These are phyloP conservation scores for Zaprionus bogoriensis DNA, from an alignment of 2,888 invertebrate species.

Conservation along the genomic window DNA sequence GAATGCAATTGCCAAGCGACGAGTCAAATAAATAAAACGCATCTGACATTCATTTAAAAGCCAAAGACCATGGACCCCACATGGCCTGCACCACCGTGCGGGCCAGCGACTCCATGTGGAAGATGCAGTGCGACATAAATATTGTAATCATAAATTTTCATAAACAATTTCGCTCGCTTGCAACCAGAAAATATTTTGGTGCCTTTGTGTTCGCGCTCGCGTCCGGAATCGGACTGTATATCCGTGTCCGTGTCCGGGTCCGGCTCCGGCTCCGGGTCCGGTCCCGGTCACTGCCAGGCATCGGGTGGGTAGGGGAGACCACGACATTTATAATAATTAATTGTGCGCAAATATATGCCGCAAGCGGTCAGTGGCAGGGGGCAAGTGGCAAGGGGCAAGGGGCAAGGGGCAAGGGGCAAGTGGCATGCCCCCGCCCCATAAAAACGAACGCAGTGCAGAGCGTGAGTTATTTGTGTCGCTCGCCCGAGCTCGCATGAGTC, in stretches of 20 bases:
- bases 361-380: conserved; percentile 75
- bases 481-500: background rate
- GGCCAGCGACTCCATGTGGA: conserved; percentile 1
- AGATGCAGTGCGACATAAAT: conserved; percentile 77
- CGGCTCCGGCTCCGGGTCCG: conserved; percentile 19
- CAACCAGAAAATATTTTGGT: conserved; percentile 49
- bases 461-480: conserved; percentile 73
- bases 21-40: conserved; percentile 55
- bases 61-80: conserved; percentile 31
- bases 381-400: too few species aligned
- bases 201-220: conserved; percentile 31
- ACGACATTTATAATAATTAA: conserved; percentile 82
- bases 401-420: too few species aligned
- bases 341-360: conserved; percentile 80
- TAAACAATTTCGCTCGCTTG: conserved; percentile 72
- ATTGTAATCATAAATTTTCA: conserved; percentile 79
- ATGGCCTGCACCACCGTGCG: too few species aligned
- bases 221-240: conserved; percentile 35
- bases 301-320: conserved; percentile 53
- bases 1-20: conserved; percentile 50
- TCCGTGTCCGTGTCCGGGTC: conserved; percentile 34
- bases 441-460: conserved; percentile 60
- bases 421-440: conserved; percentile 30
- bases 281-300: background rate
- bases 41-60: conserved; percentile 51